phyloP scores from a whole-genome alignment of 2,888 invertebrate species.

The Drosophila testacea region DNA sequence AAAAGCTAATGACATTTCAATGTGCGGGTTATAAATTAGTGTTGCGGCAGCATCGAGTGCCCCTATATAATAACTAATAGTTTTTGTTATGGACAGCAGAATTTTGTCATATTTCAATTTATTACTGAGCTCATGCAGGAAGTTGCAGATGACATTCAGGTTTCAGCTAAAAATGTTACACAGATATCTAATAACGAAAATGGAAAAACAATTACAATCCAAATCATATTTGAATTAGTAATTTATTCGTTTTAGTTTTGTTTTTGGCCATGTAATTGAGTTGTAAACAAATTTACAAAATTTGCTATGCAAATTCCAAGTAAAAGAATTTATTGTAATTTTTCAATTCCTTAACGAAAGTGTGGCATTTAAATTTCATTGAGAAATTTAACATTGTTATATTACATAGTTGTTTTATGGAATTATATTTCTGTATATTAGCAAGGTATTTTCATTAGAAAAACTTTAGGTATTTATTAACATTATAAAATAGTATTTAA shows the following conservation, averaged over 20 bases:
- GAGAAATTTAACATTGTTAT: no score
- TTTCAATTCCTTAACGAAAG: no score
- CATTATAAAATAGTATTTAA: no score
- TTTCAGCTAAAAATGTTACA: neutral
- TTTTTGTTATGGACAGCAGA: slow-evolving; percentile 33
- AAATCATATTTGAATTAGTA: neutral
- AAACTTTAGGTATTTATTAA: no score
- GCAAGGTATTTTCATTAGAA: no score
- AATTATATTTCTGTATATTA: no score
- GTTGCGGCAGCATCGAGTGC: slow-evolving; percentile 18
- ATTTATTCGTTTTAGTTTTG: neutral
- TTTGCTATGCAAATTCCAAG: neutral
- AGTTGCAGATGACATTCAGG: neutral
- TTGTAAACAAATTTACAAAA: neutral
- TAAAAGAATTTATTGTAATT: no score
- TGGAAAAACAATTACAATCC: neutral
- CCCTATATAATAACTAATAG: slow-evolving; percentile 21
- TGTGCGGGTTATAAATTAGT: slow-evolving; percentile 57
- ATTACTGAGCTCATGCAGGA: slow-evolving; percentile 3
- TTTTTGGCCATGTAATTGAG: neutral
- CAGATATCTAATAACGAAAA: neutral
- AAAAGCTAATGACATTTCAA: slow-evolving; percentile 60
- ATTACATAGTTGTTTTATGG: no score
- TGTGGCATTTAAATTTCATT: no score
- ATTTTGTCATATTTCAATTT: slow-evolving; percentile 15